These are phyloP conservation scores for Hirtodrosophila trivittata DNA, from an alignment of 2,888 invertebrate genomes.

Conservation along the genomic window DNA sequence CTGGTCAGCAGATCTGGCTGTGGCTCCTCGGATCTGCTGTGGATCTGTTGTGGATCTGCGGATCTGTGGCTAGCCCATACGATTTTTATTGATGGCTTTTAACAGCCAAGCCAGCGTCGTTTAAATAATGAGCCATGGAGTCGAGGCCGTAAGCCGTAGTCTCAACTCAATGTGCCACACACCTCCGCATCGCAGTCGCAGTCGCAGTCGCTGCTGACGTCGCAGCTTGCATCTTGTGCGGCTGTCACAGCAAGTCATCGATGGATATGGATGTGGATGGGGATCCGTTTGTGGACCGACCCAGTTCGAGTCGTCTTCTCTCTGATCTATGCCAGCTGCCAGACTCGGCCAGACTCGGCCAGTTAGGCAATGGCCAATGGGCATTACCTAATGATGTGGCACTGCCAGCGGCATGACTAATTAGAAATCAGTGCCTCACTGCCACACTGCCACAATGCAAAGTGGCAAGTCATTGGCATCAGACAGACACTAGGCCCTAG, in stretches of 20 bases:
- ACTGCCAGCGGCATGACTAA: conserved; percentile 71
- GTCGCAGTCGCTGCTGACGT: conserved; percentile 13
- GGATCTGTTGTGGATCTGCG: conserved; percentile 21
- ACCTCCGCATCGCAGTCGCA: conserved; percentile 60
- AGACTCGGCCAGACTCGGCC: background rate
- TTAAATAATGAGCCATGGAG: conserved; percentile 74
- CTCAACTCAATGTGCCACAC: conserved; percentile 36
- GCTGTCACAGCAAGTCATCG: conserved; percentile 62
- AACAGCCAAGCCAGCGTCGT: conserved; percentile 77
- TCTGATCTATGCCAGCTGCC: conserved; percentile 55
- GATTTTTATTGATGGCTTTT: conserved; percentile 76
- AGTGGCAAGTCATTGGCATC: conserved; percentile 62
- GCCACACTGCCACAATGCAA: conserved; percentile 41
- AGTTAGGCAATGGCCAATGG: conserved; percentile 51
- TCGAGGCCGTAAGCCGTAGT: conserved; percentile 57
- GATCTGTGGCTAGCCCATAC: conserved; percentile 53
- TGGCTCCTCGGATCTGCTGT: conserved; percentile 14
- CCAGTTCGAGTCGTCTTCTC: conserved; percentile 36
- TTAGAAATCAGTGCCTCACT: conserved; percentile 47
- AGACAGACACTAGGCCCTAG: background rate
- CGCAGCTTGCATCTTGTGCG: conserved; percentile 15
- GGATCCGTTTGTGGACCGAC: conserved; percentile 21
- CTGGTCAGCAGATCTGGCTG: conserved; percentile 49
- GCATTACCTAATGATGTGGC: conserved; percentile 67
- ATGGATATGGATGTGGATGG: conserved; percentile 36